Evolutionary conservation across 2,113 vertebrate genomes (phyloP), one percentile per base, ranked within the genome.

Genomic region (Xenus cinereus): DNA sequence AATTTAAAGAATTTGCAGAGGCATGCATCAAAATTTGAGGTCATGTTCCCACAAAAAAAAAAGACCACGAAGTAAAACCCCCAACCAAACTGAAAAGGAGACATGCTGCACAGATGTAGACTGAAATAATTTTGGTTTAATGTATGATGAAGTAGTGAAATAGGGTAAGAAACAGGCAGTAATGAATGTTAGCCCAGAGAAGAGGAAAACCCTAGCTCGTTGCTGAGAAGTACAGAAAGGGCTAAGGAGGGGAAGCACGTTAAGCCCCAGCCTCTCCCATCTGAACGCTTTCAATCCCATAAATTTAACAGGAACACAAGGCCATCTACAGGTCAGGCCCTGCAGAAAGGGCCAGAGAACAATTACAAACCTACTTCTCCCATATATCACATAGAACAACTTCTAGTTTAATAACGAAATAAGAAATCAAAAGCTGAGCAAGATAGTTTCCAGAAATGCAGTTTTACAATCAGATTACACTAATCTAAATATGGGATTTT

Each of bases 1-100:
- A 93, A 77, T 96, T 93, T 89, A 81, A 95, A 97, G 64, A 89
- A 90, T 81, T 89, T 91, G 66, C 71, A 95, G 86, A 51, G 69
- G 46, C 20, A 69, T 32, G 23, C 59, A 82, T 71, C 54, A 95
- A 64, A 66, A 84, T 63, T 33, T 46, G 87, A 95, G 50, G 14
- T 75, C 73, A 30, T 5, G 9, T 41, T 90, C 30, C 53, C 69
- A n/a, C 5, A 57, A 64, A 84, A 92, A 89, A 30, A 45, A 7
- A 4, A 9, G 16, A 54, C 53, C 28, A 54, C 26, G 59, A 94
- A 89, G 68, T 72, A 90, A 72, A 82, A 91, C 14, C 30, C 51
- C 20, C 50, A 73, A 24, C 13, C 56, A 63, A 57, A 80, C 51
- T 91, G 59, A 74, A 66, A 81, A 77, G 54, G 12, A 84, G 41